A percentile compares a stretch with the other conserved stretches of the same genome.
These are phyloP conservation scores for Pterostichus niger DNA, from an alignment of 2,888 invertebrate genomes.

Conservation along the genomic window DNA sequence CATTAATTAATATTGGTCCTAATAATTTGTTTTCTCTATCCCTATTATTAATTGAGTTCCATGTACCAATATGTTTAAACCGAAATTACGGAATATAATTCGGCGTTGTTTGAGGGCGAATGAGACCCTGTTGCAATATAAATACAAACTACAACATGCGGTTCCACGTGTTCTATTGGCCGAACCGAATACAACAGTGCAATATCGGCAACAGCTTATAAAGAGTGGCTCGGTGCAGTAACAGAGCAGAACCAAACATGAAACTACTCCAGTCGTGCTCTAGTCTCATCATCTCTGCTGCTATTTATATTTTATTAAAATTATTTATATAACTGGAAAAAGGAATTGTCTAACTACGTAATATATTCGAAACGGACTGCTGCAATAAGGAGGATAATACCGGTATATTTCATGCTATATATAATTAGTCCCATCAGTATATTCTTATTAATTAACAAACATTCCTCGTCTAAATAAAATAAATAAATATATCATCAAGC, in stretches of 20 bases:
- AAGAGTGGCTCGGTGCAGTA: constrained; percentile 24
- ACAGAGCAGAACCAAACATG: constrained; percentile 16
- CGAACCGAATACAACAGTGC: constrained; percentile 35
- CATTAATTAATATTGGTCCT: too few relatives aligned
- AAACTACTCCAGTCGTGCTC: constrained; percentile 17
- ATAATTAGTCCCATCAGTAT: too few relatives aligned
- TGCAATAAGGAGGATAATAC: too few relatives aligned
- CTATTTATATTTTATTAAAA: background rate
- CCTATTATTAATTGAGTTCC: background rate
- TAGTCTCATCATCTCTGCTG: background rate
- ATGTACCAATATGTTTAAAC: too few relatives aligned
- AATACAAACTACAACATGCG: constrained; percentile 51
- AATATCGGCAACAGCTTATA: constrained; percentile 53
- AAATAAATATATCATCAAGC: too few relatives aligned
- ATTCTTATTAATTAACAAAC: too few relatives aligned
- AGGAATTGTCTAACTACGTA: constrained; percentile 27
- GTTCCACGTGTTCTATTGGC: constrained; percentile 30
- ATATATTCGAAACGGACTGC: too few relatives aligned
- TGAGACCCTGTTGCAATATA: constrained; percentile 41
- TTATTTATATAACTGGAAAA: constrained; percentile 41
- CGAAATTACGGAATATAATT: constrained; percentile 23
- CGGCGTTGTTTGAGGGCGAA: constrained; percentile 14
- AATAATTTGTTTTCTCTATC: too few relatives aligned
- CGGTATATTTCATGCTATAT: too few relatives aligned
- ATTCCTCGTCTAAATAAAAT: too few relatives aligned